Evolutionary conservation across 2,797 vertebrate species (phyloP).

Genomic region (Sphenopsis melanotis): DNA sequence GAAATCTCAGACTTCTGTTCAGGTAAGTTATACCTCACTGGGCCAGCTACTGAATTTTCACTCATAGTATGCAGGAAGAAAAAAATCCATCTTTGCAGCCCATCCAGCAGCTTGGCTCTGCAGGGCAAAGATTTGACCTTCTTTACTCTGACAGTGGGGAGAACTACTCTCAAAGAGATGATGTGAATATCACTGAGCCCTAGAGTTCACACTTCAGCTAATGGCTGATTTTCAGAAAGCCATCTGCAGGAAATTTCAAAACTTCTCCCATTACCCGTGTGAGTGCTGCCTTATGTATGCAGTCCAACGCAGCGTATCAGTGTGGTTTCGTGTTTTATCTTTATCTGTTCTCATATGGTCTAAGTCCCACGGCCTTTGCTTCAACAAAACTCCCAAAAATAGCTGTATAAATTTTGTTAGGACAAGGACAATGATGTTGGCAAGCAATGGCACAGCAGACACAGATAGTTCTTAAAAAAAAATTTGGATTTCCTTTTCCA

Average conservation of each 20-base stretch:
- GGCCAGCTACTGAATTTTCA: background rate
- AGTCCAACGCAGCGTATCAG: background rate
- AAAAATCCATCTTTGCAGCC: background rate
- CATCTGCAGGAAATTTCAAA: background rate
- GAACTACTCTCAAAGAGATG: background rate
- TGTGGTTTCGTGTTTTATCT: background rate
- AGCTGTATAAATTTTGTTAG: background rate
- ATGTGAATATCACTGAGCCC: background rate
- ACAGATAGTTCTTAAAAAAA: background rate
- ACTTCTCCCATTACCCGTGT: background rate
- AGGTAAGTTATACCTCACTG: background rate
- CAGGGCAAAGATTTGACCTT: background rate
- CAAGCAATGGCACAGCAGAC: background rate
- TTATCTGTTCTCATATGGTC: background rate
- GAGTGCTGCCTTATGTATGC: background rate
- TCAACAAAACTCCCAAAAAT: background rate
- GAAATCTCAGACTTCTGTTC: background rate
- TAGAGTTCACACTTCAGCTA: background rate
- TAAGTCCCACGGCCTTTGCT: background rate
- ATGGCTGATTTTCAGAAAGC: background rate
- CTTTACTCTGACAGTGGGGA: background rate
- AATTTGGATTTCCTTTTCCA: background rate
- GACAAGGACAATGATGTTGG: background rate
- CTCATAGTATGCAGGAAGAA: background rate
- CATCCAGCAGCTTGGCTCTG: background rate